Evolutionary conservation across 1,140 invertebrate species (phyloP).

Genomic region (Brachionus sp.): DNA sequence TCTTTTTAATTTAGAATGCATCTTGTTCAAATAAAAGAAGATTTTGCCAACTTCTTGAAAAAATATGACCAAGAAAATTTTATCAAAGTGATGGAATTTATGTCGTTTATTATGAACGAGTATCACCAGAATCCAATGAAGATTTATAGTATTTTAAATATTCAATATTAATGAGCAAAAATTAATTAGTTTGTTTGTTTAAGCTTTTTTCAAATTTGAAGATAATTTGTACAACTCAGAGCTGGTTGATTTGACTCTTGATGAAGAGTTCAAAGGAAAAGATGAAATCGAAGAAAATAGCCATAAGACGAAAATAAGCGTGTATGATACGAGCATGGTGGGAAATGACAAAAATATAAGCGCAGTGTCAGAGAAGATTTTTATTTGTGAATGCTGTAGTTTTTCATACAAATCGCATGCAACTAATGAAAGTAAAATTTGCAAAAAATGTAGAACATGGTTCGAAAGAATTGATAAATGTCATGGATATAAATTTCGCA

Average conservation of each 20-base stretch:
- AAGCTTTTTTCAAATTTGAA: neutral
- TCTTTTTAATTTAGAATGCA: slow-evolving; percentile 51
- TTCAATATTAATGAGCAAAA: neutral
- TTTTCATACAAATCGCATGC: no score
- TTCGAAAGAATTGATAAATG: no score
- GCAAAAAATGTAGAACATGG: no score
- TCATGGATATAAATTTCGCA: no score
- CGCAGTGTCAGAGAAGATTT: no score
- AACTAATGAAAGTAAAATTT: no score
- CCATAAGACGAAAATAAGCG: no score
- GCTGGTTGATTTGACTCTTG: neutral
- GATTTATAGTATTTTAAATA: neutral
- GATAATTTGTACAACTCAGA: neutral
- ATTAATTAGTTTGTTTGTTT: neutral
- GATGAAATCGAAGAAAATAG: neutral
- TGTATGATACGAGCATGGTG: no score
- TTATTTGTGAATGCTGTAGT: no score
- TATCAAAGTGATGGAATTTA: neutral
- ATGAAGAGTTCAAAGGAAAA: neutral
- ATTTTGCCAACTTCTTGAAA: neutral
- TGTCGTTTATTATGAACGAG: neutral
- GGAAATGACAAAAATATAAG: no score
- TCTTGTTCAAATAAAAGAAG: slow-evolving; percentile 45
- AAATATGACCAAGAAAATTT: neutral
- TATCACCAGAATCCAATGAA: neutral